These are phyloP conservation scores for Gadopsis bispinosus DNA, from an alignment of 2,797 vertebrate genomes.

Conservation along the genomic window DNA sequence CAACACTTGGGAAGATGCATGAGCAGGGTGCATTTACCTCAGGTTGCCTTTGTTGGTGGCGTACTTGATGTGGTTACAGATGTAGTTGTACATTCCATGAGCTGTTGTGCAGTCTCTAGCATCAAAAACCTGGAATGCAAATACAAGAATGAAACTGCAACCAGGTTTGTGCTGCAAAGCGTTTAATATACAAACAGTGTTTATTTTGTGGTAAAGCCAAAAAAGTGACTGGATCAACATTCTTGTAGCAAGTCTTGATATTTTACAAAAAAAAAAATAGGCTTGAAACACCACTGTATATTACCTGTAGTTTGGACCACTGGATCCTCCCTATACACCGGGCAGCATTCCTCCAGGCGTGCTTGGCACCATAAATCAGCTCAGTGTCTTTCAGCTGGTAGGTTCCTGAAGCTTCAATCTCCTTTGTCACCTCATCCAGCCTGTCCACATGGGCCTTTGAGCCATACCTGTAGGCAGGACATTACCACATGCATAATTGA, in stretches of 20 bases:
- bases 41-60: slow-evolving; percentile 99
- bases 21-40: slow-evolving; percentile 84
- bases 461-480: slow-evolving; percentile 83
- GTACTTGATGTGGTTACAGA: slow-evolving; percentile 99
- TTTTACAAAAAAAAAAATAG: not conserved
- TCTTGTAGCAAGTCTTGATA: not conserved
- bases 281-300: not conserved
- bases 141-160: not conserved
- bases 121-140: slow-evolving; percentile 91
- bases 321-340: slow-evolving; percentile 97
- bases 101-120: slow-evolving; percentile 97
- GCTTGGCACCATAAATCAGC: slow-evolving; percentile 97
- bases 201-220: not conserved
- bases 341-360: slow-evolving; percentile 96
- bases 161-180: not conserved
- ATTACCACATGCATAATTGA: not conserved
- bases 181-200: not conserved
- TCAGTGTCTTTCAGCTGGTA: slow-evolving; percentile 97
- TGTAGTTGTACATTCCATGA: slow-evolving; percentile 99
- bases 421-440: slow-evolving; percentile 94
- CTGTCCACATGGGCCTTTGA: slow-evolving; percentile 95
- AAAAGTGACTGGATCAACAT: not conserved
- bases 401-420: slow-evolving; percentile 90
- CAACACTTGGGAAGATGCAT: not conserved
- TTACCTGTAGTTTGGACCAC: slow-evolving; percentile 98